These are phyloP conservation scores for Epirrita christyi DNA, from an alignment of 2,888 invertebrate species.

Conservation along the genomic window DNA sequence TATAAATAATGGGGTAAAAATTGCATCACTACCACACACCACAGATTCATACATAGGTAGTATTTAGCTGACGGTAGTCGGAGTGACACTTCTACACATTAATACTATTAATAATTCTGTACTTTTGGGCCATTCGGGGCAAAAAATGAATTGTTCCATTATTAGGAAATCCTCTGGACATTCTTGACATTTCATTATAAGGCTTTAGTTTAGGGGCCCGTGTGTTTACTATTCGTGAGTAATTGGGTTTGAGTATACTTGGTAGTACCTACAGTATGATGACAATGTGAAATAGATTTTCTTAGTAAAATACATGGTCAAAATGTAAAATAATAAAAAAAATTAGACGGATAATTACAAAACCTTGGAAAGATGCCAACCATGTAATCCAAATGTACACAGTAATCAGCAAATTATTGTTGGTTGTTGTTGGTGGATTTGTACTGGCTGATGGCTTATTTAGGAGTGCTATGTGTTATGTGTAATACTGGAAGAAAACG, in stretches of 20 bases:
- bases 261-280: slow-evolving; percentile 3
- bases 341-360: not conserved
- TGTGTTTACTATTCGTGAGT: slow-evolving; percentile 33
- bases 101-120: slow-evolving; percentile 23
- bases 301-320: not conserved
- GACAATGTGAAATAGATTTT: not conserved
- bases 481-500: too few relatives aligned
- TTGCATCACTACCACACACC: not conserved
- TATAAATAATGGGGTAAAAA: too few relatives aligned
- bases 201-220: slow-evolving; percentile 46
- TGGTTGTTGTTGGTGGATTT: too few relatives aligned
- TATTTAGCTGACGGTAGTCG: not conserved
- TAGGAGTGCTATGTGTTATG: too few relatives aligned
- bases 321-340: not conserved
- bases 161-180: slow-evolving; percentile 51
- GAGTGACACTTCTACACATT: slow-evolving; percentile 17
- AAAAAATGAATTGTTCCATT: slow-evolving; percentile 63
- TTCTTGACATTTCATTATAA: slow-evolving; percentile 57
- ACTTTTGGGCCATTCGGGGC: slow-evolving; percentile 40
- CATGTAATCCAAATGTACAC: too few relatives aligned
- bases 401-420: too few relatives aligned
- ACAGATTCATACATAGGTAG: not conserved
- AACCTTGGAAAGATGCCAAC: not conserved
- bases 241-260: slow-evolving; percentile 37
- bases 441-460: too few relatives aligned